Evolutionary conservation across 1,140 invertebrate genomes (phyloP).

Genomic region (Drosophila athabasca): DNA sequence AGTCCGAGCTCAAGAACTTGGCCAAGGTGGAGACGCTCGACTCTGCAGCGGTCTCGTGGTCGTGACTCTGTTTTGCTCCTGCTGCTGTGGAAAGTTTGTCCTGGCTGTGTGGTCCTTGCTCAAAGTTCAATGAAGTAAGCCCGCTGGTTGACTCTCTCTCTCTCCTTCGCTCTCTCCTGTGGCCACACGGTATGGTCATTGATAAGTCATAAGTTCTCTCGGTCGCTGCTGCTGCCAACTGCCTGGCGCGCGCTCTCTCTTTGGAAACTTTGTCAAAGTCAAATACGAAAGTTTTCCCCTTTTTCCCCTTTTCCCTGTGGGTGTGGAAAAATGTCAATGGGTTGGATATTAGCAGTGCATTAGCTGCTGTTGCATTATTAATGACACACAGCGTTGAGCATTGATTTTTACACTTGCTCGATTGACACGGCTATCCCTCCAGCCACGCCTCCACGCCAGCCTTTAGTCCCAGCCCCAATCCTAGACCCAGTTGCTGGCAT

Average conservation of each 20-base stretch:
- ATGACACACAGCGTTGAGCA: constrained; percentile 46
- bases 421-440: too few relatives aligned
- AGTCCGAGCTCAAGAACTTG: background rate
- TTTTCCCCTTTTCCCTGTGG: constrained; percentile 15
- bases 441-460: background rate
- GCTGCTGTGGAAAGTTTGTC: constrained; percentile 54
- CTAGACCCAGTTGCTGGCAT: background rate
- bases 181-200: constrained; percentile 49
- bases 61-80: background rate
- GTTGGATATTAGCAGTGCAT: constrained; percentile 71
- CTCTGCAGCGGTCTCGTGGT: background rate
- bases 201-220: constrained; percentile 54
- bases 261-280: constrained; percentile 72
- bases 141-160: constrained; percentile 31
- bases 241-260: constrained; percentile 6
- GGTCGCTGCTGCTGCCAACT: constrained; percentile 29
- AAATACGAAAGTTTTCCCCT: constrained; percentile 62
- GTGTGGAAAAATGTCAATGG: constrained; percentile 35
- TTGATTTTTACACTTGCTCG: constrained; percentile 53
- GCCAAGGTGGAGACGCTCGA: constrained; percentile 36
- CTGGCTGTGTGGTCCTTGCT: constrained; percentile 46
- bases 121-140: constrained; percentile 72
- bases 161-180: background rate
- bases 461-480: background rate
- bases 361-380: constrained; percentile 70